Evolutionary conservation across 2,113 vertebrate genomes (phyloP), one percentile per base, ranked within the genome.

Genomic region (Brachypodius melanocephalos): DNA sequence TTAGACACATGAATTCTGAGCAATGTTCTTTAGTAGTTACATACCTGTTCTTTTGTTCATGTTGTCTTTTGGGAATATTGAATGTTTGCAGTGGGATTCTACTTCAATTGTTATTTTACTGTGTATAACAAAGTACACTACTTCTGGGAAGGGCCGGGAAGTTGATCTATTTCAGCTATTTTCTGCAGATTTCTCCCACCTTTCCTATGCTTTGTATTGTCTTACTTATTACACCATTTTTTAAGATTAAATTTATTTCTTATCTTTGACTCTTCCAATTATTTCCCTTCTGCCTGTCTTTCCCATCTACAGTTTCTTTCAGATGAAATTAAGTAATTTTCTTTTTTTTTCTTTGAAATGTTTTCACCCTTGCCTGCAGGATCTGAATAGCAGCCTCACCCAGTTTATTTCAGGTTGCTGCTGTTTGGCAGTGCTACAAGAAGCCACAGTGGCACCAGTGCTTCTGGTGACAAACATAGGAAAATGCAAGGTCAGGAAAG

Each of bases 351-450:
- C 14, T 88, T 88, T 67, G 14, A 61, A 79, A 38, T 73, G 19
- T 79, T 81, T 94, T 87, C 43, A 55, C 18, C 16, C 42, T 58
- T 81, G 54, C 45, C 62, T 72, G 24, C 4, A 1, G 42, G 51
- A 34, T 62, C 46, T 85, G 65, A 77, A 25, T 74, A 87, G 36
- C 43, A 57, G 57, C 45, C 92, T 59, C 88, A 91, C 77, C 77
- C 74, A 51, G 85, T 84, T 89, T 94, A 89, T 94, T 96, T 86
- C 76, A 94, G 91, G 91, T 89, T 93, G 52, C 81, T 94, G 65
- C 73, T 85, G 20, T 46, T 80, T 89, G 77, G 77, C 66, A 57
- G 77, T 17, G 61, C 58, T 78, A 59, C 3, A 17, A 63, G 65
- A 94, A 95, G 61, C 38, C 69, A 49, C 61, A 48, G 40, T 71